These are phyloP conservation scores for Phymorhynchus buccinoides DNA, from an alignment of 1,140 invertebrate genomes.

Conservation along the genomic window DNA sequence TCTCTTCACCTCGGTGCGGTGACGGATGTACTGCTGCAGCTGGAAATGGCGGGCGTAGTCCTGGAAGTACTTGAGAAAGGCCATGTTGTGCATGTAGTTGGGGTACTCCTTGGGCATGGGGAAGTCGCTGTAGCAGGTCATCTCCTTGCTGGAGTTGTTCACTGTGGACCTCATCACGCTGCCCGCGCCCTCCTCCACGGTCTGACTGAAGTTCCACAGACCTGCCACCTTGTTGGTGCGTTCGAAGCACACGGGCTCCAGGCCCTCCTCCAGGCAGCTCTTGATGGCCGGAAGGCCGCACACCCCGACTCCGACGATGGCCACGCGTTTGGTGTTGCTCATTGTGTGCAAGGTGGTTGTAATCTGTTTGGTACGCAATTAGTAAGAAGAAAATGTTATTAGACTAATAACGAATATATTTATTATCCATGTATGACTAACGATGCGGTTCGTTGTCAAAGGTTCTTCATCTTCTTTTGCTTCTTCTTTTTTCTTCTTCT, in stretches of 20 bases:
- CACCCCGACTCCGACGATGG: slow-evolving; percentile 73
- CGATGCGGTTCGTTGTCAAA: too few relatives aligned
- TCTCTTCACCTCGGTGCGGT: slow-evolving; percentile 54
- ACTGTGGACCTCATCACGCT: slow-evolving; percentile 69
- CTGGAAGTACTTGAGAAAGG: slow-evolving; percentile 72
- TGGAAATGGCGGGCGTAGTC: slow-evolving; percentile 73
- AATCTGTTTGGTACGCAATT: not conserved
- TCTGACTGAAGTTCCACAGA: slow-evolving; percentile 64
- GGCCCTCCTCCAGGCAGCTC: slow-evolving; percentile 72
- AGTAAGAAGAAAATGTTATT: not conserved
- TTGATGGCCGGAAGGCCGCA: slow-evolving; percentile 74
- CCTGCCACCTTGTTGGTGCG: slow-evolving; percentile 63
- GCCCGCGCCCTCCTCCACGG: slow-evolving; percentile 46
- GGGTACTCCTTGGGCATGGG: slow-evolving; percentile 74
- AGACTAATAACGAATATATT: too few relatives aligned
- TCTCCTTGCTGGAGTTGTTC: slow-evolving; percentile 76
- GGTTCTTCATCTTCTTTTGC: too few relatives aligned
- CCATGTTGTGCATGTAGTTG: too few relatives aligned
- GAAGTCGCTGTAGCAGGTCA: slow-evolving; percentile 76
- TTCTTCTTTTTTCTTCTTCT: too few relatives aligned
- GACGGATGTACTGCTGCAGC: slow-evolving; percentile 65
- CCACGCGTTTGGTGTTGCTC: slow-evolving; percentile 49
- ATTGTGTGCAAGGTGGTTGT: not conserved
- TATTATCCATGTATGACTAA: too few relatives aligned
- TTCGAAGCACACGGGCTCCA: slow-evolving; percentile 73